Evolutionary conservation across 2,888 invertebrate species (phyloP).

Genomic region (Linyphia triangularis): DNA sequence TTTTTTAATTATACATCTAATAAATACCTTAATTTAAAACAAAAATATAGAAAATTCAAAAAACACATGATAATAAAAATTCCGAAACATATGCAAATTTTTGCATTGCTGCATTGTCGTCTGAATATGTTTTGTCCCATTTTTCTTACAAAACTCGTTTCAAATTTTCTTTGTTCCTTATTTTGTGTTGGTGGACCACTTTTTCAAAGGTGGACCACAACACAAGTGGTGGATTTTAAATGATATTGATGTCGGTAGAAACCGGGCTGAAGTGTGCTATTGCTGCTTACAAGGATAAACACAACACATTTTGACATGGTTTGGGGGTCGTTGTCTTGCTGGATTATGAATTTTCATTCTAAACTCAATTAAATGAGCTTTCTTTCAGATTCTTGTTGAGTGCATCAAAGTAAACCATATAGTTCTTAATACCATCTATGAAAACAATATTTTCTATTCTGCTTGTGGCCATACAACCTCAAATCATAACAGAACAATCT

Average conservation of each 20-base stretch:
- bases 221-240: background rate
- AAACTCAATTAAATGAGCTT: background rate
- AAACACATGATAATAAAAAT: no score
- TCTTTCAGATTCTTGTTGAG: background rate
- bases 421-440: background rate
- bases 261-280: background rate
- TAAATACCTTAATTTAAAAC: no score
- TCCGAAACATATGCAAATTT: no score
- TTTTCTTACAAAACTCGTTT: no score
- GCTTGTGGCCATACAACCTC: background rate
- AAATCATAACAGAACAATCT: background rate
- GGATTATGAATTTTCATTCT: background rate
- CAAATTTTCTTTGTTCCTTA: no score
- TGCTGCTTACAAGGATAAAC: background rate
- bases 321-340: background rate
- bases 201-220: no score
- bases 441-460: background rate
- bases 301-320: background rate
- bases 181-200: no score
- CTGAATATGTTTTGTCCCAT: no score
- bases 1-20: no score
- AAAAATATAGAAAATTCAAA: no score
- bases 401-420: background rate
- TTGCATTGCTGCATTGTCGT: no score
- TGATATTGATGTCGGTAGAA: background rate